Conservation (phyloP, 2,888 invertebrate genomes). For the Trachelus stipa region DNA sequence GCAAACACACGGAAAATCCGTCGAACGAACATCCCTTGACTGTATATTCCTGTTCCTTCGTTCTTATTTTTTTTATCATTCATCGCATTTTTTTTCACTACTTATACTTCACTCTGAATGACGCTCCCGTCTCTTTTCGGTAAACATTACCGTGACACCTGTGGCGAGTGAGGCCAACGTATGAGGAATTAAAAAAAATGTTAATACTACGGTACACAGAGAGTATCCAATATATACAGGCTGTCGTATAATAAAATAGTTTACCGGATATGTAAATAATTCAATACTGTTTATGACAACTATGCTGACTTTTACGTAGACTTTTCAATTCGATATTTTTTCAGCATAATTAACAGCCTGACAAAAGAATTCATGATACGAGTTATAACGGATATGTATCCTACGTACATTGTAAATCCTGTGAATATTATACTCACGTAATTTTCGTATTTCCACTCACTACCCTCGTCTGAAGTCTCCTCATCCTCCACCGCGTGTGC, state of each 20-base stretch:
- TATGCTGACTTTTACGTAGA: too few relatives aligned
- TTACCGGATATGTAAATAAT: background rate
- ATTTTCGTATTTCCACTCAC: constrained; percentile 44
- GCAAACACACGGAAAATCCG: constrained; percentile 39
- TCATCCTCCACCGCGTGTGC: constrained; percentile 26
- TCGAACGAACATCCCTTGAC: constrained; percentile 19
- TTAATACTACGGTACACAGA: background rate
- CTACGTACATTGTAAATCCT: background rate
- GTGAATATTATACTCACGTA: constrained; percentile 30
- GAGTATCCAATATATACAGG: background rate
- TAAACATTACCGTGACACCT: constrained; percentile 4
- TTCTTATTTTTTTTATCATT: constrained; percentile 9
- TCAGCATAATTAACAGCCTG: background rate
- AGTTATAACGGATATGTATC: background rate
- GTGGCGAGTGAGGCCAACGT: background rate
- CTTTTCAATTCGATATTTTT: background rate
- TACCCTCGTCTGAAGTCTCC: background rate
- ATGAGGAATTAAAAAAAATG: background rate
- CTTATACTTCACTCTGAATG: background rate
- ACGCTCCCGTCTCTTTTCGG: background rate
- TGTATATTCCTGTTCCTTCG: constrained; percentile 16
- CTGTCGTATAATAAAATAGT: background rate
- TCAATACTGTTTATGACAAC: background rate
- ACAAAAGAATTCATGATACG: background rate
- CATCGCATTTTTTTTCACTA: background rate